A percentile compares a stretch with the other conserved stretches of the same genome.
phyloP scores from a whole-genome alignment of 2,797 vertebrate species.

The Sebastes matsubarae region DNA sequence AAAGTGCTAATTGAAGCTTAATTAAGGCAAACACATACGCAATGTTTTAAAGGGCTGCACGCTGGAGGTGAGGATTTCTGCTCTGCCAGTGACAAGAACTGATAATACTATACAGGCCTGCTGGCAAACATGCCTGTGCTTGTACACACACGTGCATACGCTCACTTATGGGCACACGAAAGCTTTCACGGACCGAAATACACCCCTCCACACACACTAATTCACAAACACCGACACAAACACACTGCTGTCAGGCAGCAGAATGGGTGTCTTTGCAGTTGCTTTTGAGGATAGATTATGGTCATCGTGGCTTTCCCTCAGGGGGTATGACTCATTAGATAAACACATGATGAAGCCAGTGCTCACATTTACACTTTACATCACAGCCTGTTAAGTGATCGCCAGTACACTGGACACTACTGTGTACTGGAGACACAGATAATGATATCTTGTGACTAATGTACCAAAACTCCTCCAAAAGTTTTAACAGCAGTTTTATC shows the following conservation, averaged over 20 bases:
- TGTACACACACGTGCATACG: neutral
- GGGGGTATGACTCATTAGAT: slow-evolving; percentile 40
- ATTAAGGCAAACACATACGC: slow-evolving; percentile 18
- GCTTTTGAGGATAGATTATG: slow-evolving; percentile 30
- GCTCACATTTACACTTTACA: slow-evolving; percentile 29
- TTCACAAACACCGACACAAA: neutral
- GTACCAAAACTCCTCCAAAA: neutral
- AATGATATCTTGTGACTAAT: neutral
- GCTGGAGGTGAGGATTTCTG: slow-evolving; percentile 11
- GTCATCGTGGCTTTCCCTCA: slow-evolving; percentile 17
- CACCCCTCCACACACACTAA: neutral
- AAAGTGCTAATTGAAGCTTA: slow-evolving; percentile 15
- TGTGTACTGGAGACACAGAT: neutral
- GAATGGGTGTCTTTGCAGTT: slow-evolving; percentile 19
- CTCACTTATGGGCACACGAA: neutral
- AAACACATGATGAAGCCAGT: slow-evolving; percentile 24
- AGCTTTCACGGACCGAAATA: neutral
- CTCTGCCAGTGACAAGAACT: slow-evolving; percentile 31
- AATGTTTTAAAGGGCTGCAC: slow-evolving; percentile 20
- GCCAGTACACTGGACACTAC: neutral
- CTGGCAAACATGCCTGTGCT: neutral
- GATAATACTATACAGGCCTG: slow-evolving; percentile 23
- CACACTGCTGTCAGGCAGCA: neutral
- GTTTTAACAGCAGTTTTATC: neutral
- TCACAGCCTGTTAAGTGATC: neutral